Evolutionary conservation across 1,140 invertebrate genomes (phyloP).

Genomic region (Trachelipus rathkii): DNA sequence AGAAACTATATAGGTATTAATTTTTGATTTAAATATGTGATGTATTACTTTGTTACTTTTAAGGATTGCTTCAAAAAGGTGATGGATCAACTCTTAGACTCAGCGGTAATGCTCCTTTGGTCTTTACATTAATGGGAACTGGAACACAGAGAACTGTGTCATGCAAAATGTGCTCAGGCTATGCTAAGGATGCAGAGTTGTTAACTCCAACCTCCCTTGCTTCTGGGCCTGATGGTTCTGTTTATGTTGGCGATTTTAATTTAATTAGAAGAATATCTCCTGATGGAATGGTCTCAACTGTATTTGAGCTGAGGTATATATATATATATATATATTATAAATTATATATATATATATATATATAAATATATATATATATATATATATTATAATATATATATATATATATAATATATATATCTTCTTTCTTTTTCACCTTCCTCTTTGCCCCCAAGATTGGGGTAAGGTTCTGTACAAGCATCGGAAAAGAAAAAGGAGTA

Average conservation of each 20-base stretch:
- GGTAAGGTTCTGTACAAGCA: too few species aligned
- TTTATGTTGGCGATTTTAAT: constrained; percentile 97
- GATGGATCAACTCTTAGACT: constrained; percentile 90
- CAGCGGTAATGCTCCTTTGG: constrained; percentile 64
- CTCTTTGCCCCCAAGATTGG: too few species aligned
- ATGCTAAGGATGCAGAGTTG: constrained; percentile 77
- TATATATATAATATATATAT: too few species aligned
- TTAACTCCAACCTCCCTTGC: constrained; percentile 88
- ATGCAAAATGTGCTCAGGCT: constrained; percentile 59
- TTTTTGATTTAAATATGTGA: too few species aligned
- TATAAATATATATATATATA: too few species aligned
- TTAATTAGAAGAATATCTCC: constrained; percentile 86
- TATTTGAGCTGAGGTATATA: constrained; percentile 79
- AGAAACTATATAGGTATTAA: too few species aligned
- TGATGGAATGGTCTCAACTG: constrained; percentile 83
- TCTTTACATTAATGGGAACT: constrained; percentile 91
- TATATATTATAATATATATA: too few species aligned
- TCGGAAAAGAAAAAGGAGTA: too few species aligned
- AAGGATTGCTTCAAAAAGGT: constrained; percentile 83
- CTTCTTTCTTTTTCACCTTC: too few species aligned
- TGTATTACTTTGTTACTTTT: too few species aligned
- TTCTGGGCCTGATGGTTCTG: constrained; percentile 87
- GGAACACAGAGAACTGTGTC: constrained; percentile 74
- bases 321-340: background rate
- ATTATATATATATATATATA: background rate